Conservation (phyloP, 2,797 vertebrate genomes). For the Pagetopsis macropterus region DNA sequence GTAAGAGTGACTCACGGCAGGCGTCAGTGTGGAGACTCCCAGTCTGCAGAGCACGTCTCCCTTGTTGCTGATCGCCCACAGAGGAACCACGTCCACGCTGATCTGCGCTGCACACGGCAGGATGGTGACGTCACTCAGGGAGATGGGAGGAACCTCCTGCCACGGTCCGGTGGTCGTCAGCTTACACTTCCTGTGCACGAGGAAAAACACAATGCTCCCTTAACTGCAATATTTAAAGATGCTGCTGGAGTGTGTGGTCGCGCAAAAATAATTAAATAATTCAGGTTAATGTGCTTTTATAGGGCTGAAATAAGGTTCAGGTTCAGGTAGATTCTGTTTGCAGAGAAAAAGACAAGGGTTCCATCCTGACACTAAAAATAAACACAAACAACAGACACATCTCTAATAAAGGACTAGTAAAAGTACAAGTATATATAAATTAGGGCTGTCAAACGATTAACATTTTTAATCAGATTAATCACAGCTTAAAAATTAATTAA, state of each 20-base stretch:
- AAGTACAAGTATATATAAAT: too few relatives aligned
- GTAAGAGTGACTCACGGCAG: slow-evolving; percentile 85
- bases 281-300: not conserved
- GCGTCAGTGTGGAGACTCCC: slow-evolving; percentile 88
- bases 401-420: too few relatives aligned
- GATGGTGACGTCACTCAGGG: slow-evolving; percentile 91
- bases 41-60: slow-evolving; percentile 95
- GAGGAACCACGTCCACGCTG: slow-evolving; percentile 81
- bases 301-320: too few relatives aligned
- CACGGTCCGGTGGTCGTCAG: slow-evolving; percentile 94
- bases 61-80: slow-evolving; percentile 98
- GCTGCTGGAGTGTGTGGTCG: not conserved
- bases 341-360: too few relatives aligned
- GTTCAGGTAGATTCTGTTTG: too few relatives aligned
- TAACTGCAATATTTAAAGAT: not conserved
- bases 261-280: not conserved
- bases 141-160: slow-evolving; percentile 93
- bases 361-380: too few relatives aligned
- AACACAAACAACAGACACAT: too few relatives aligned
- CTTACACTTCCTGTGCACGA: slow-evolving; percentile 90
- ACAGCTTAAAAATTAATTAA: too few relatives aligned
- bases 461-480: too few relatives aligned
- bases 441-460: too few relatives aligned
- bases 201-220: not conserved
- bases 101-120: slow-evolving; percentile 82